Evolutionary conservation across 1,140 invertebrate species (phyloP), one percentile per base, ranked within the genome.

Genomic region (Euwallacea similis): DNA sequence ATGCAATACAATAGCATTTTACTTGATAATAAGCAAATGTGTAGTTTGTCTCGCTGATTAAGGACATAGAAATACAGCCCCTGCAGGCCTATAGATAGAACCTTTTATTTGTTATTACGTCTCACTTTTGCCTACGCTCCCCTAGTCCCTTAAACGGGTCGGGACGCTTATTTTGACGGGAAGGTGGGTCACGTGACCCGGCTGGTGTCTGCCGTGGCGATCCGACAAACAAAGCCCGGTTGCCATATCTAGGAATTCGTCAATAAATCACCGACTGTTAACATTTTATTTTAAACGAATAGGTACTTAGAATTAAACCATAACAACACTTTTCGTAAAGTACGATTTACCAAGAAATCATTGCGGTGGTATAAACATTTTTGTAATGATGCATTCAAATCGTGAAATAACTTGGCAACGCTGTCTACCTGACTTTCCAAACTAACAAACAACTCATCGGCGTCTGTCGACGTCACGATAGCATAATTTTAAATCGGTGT

Each of bases 91-190:
- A 33, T 33, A 33, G 4, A 33, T 33, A 4, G 21, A 33, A 33
- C 21, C 21, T 4, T 33, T 33, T 33, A 33, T 33, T 33, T 33
- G 4, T 33, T 42, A 13, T 42, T 42, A 44, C 63, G 13, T 56
- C n/a, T 9, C 44, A 46, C 42, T 11, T 21, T 70, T 46, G 9
- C 53, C 42, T 63, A 15, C 61, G 42, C 55, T 62, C 72, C 43
- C 72, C 50, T 13, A 60, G 58, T 73, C 55, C 54, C 54, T 42
- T 46, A 64, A 56, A 50, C 69, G 73, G 53, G 74, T 82, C 85
- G 85, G 84, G 86, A 84, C 86, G 84, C 86, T 86, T 89, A 88
- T 89, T 89, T 88, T 89, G 88, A 89, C 88, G 87, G 87, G 88
- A 88, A 89, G 87, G 87, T 88, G 87, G 87, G 82, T 86, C 85